phyloP scores from a whole-genome alignment of 2,888 invertebrate species.

The Hylaea fasciaria region DNA sequence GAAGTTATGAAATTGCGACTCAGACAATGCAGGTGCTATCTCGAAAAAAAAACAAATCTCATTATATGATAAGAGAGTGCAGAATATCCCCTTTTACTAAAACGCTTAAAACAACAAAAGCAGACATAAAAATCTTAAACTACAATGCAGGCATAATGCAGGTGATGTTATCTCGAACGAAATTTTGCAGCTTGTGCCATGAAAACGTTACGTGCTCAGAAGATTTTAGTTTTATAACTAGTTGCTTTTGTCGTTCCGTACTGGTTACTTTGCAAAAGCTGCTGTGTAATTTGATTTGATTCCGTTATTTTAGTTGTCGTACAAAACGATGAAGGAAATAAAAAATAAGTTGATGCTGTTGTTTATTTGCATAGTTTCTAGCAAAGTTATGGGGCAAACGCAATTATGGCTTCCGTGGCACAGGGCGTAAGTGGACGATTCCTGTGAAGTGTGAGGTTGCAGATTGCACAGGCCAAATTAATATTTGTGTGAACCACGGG shows the following conservation, averaged over 20 bases:
- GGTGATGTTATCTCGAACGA: conserved; percentile 54
- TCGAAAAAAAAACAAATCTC: conserved; percentile 15
- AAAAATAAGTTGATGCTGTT: too few relatives aligned
- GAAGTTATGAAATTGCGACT: neutral
- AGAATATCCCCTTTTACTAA: conserved; percentile 17
- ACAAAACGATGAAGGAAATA: too few relatives aligned
- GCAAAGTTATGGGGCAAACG: too few relatives aligned
- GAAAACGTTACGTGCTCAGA: conserved; percentile 61
- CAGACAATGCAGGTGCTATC: conserved; percentile 6
- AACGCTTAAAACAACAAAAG: conserved; percentile 34
- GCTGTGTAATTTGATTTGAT: conserved; percentile 1
- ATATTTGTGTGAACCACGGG: too few relatives aligned
- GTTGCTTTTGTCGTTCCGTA: conserved; percentile 52
- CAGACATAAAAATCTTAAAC: conserved; percentile 39
- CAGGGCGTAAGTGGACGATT: too few relatives aligned
- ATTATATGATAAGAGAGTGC: conserved; percentile 31
- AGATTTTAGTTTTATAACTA: conserved; percentile 61
- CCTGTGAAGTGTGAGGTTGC: too few relatives aligned
- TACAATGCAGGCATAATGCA: conserved; percentile 46
- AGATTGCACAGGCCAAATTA: too few relatives aligned
- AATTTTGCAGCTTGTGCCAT: conserved; percentile 57
- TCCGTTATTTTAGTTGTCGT: neutral
- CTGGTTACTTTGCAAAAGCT: conserved; percentile 5
- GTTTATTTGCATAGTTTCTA: too few relatives aligned
- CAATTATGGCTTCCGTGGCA: too few relatives aligned